Percentiles rank a stretch among this genome's conserved stretches.
Evolutionary conservation across 2,797 vertebrate genomes (phyloP).

Genomic region (Chelidonichthys spinosus): DNA sequence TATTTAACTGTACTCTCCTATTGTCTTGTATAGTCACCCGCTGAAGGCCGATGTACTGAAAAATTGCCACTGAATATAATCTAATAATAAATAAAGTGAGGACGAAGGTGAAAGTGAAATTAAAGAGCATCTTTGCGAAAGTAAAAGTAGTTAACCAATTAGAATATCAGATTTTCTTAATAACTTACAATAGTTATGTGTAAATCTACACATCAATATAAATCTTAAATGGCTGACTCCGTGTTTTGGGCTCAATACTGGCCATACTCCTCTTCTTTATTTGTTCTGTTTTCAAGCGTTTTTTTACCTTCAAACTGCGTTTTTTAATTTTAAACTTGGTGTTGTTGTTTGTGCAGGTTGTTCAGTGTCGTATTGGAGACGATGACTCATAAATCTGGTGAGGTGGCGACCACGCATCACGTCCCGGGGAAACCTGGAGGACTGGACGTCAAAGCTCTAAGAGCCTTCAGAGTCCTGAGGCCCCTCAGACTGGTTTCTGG

Average conservation of each 20-base stretch:
- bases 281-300: neutral
- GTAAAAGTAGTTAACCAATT: too few species aligned
- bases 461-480: slow-evolving; percentile 96
- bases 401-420: slow-evolving; percentile 82
- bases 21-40: too few species aligned
- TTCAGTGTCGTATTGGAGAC: slow-evolving; percentile 93
- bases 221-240: too few species aligned
- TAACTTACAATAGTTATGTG: too few species aligned
- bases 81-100: too few species aligned
- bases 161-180: too few species aligned
- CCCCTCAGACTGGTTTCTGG: slow-evolving; percentile 97
- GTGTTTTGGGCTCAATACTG: neutral
- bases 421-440: slow-evolving; percentile 95
- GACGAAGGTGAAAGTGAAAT: too few species aligned
- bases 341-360: slow-evolving; percentile 80
- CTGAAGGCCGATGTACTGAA: too few species aligned
- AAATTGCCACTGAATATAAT: too few species aligned
- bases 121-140: too few species aligned
- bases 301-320: neutral
- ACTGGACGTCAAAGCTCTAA: slow-evolving; percentile 96
- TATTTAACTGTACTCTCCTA: too few species aligned
- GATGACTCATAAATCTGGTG: slow-evolving; percentile 87
- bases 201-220: neutral
- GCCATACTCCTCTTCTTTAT: neutral
- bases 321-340: neutral